These are phyloP conservation scores for Anastrepha ludens DNA, from an alignment of 1,140 invertebrate species.

Conservation along the genomic window DNA sequence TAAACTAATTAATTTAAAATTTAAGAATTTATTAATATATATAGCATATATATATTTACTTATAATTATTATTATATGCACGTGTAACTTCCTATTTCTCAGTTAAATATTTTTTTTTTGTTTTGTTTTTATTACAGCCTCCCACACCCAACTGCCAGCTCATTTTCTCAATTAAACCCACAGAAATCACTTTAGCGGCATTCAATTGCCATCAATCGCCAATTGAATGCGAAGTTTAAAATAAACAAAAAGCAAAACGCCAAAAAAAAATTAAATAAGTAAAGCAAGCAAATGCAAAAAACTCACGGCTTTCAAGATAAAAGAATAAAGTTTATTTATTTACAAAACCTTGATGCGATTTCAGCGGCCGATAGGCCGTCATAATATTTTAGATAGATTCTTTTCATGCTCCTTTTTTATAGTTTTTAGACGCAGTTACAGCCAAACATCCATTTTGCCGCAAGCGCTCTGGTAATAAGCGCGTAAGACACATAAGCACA, in stretches of 20 bases:
- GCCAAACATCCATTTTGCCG: neutral
- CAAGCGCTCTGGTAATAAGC: neutral
- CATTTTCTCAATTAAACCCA: neutral
- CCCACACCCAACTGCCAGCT: neutral
- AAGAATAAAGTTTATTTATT: slow-evolving; percentile 37
- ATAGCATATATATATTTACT: no score
- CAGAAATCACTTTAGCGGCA: neutral
- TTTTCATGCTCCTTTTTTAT: neutral
- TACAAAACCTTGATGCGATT: slow-evolving; percentile 41
- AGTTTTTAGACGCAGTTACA: neutral
- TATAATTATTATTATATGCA: no score
- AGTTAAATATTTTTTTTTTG: neutral
- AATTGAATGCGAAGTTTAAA: neutral
- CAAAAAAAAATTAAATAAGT: neutral
- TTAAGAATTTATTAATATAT: no score
- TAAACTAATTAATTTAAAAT: no score
- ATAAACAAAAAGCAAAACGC: neutral
- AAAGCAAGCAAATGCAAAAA: neutral
- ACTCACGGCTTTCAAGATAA: neutral
- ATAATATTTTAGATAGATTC: slow-evolving; percentile 16
- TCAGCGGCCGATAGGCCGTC: neutral
- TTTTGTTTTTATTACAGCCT: neutral
- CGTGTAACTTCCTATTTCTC: neutral
- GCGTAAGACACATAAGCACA: neutral
- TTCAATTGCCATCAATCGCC: neutral